These are phyloP conservation scores for Toxonevra muliebris DNA, from an alignment of 2,888 invertebrate species.

Conservation along the genomic window DNA sequence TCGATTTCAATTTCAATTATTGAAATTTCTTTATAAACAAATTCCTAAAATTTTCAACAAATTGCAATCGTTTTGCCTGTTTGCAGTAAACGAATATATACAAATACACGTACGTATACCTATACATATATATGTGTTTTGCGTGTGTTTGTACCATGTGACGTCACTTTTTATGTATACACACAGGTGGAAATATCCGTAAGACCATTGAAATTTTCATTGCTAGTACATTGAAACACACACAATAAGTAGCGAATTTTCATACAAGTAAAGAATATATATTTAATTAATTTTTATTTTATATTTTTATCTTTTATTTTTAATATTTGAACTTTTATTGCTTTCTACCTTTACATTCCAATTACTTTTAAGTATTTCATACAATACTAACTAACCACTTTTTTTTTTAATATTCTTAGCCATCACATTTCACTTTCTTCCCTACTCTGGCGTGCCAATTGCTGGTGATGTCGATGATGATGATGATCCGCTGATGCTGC, in stretches of 20 bases:
- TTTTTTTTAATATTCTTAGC: no score
- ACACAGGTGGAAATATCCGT: constrained; percentile 22
- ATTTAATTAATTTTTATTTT: constrained; percentile 1
- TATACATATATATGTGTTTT: not conserved
- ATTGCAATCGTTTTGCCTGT: constrained; percentile 15
- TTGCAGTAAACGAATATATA: constrained; percentile 14
- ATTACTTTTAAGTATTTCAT: not conserved
- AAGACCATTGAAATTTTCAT: not conserved
- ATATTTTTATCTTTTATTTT: not conserved
- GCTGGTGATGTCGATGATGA: no score
- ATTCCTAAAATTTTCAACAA: constrained; percentile 16
- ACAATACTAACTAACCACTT: no score
- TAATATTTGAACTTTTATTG: not conserved
- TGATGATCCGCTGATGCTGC: no score
- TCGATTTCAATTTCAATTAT: constrained; percentile 1
- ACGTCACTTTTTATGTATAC: constrained; percentile 20
- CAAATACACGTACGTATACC: not conserved
- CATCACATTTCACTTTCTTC: no score
- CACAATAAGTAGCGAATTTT: not conserved
- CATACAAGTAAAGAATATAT: not conserved
- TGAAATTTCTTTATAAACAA: constrained; percentile 15
- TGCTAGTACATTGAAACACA: no score
- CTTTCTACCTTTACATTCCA: not conserved
- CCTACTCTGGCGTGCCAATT: no score
- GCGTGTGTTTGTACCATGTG: constrained; percentile 10